Conservation (phyloP, 1,140 invertebrate genomes). For the Drosophila quadrilineata region DNA sequence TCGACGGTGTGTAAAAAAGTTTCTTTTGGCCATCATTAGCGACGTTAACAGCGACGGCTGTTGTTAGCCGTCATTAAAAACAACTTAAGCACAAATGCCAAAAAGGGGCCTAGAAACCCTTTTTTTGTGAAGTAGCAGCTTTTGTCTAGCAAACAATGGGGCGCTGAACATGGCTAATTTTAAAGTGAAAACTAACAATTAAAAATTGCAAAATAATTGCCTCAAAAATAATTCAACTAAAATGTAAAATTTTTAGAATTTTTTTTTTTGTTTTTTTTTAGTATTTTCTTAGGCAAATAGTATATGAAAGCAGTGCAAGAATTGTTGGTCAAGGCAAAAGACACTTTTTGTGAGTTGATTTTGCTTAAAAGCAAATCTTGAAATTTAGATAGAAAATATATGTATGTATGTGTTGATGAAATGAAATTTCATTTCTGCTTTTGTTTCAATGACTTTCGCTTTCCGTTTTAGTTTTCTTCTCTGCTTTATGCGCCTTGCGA, state of each 20-base stretch:
- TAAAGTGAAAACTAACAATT: background rate
- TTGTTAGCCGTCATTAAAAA: conserved; percentile 67
- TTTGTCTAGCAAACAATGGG: background rate
- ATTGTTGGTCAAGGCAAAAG: too few species aligned
- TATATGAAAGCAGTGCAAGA: too few species aligned
- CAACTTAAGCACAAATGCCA: too few species aligned
- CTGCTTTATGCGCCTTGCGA: background rate
- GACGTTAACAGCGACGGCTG: conserved; percentile 31
- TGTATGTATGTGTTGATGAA: background rate
- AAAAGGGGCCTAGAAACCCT: conserved; percentile 15
- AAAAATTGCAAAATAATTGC: background rate
- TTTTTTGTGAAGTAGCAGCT: conserved; percentile 17
- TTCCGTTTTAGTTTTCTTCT: background rate
- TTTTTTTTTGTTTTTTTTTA: too few species aligned
- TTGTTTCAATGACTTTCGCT: conserved; percentile 52
- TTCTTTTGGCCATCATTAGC: conserved; percentile 56
- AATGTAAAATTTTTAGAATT: too few species aligned
- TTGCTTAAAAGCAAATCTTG: too few species aligned
- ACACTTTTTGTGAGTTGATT: too few species aligned
- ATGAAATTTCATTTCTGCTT: conserved; percentile 23
- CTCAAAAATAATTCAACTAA: too few species aligned
- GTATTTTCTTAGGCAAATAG: too few species aligned
- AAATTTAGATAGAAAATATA: background rate
- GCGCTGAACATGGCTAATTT: background rate
- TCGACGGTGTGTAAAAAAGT: conserved; percentile 42